phyloP scores from a whole-genome alignment of 1,140 invertebrate species.

The Papilio dardanus region DNA sequence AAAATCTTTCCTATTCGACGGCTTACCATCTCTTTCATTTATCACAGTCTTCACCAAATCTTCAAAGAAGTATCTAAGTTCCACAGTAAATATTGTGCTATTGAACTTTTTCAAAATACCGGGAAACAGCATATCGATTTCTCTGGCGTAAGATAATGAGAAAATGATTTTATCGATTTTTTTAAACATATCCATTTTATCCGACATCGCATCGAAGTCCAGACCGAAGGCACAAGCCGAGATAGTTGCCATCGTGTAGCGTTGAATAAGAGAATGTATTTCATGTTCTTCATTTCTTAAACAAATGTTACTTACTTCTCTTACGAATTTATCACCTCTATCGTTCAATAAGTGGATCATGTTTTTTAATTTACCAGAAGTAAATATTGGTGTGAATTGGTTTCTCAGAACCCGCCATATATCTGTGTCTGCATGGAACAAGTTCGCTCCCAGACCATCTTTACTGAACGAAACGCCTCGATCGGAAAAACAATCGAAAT shows the following conservation, averaged over 20 bases:
- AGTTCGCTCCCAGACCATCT: constrained; percentile 72
- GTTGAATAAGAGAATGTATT: constrained; percentile 36
- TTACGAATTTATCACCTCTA: constrained; percentile 12
- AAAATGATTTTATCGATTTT: constrained; percentile 42
- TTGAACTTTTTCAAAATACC: constrained; percentile 44
- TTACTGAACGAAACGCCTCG: constrained; percentile 69
- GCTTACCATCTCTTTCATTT: constrained; percentile 34
- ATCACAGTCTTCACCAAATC: constrained; percentile 43
- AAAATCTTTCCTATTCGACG: constrained; percentile 42
- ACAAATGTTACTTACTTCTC: constrained; percentile 5
- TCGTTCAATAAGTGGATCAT: constrained; percentile 24
- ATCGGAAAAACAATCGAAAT: constrained; percentile 81
- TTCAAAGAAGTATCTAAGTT: constrained; percentile 43
- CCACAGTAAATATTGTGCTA: constrained; percentile 40
- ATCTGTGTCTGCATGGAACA: constrained; percentile 71
- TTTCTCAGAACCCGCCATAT: constrained; percentile 81
- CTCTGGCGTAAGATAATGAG: constrained; percentile 34
- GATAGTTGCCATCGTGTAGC: constrained; percentile 42
- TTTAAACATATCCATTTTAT: constrained; percentile 35
- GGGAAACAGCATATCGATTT: constrained; percentile 50
- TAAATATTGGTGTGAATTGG: constrained; percentile 82
- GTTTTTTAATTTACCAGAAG: constrained; percentile 82
- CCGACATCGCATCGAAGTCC: constrained; percentile 39
- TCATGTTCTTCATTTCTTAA: constrained; percentile 38
- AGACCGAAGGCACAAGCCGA: constrained; percentile 43